Base-by-base conservation (phyloP, 1,140 invertebrate genomes). In the Armadillidium nasatum region DNA sequence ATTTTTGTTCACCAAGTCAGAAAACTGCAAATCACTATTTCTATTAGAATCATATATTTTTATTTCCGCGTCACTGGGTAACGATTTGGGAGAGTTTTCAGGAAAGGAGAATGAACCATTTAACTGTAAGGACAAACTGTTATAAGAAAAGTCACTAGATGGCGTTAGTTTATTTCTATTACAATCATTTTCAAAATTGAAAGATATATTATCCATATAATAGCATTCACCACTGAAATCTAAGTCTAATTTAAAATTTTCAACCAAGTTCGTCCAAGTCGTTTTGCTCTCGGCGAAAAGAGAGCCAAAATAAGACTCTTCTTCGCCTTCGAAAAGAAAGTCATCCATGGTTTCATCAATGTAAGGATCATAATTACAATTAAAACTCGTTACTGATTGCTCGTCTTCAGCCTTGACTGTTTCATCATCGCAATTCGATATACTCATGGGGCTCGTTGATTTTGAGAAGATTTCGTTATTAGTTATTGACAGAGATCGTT, bases 301-400 rank as follows among this genome's bases (percentile, higher is more conserved):
- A 15, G 50, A 15, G 7, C 50, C 7, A 15, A 50, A 50, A 7
- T 60, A 60, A 60, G 50, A 60, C 19, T 60, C 7, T 60, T 7
- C 2, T 19, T 60, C 50, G 50, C 50, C 50, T 60, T 60, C 50
- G 7, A 13, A 60, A 13, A 13, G 19, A 60, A 15, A 60, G 19
- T 60, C 50, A 60, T 60, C 50, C 50, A 60, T 60, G 50, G 11
- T 60, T 60, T 60, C 50, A 60, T 60, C 50, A 19, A 60, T 60
- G 50, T 60, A 60, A 9, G 46, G 50, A 19, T 60, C 50, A 19
- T 60, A 60, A 60, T 60, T 60, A 60, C 2, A 13, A 33, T 33
- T 33, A 19, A 60, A 60, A 60, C 50, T 60, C 50, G 7, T 60
- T 7, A 7, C 3, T 60, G 50, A 60, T 19, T 60, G 50, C 33